A percentile compares a stretch with the other conserved stretches of the same genome.
These are phyloP conservation scores for Miniopterus natalensis DNA, from an alignment of 2,113 vertebrate genomes.

Conservation along the genomic window DNA sequence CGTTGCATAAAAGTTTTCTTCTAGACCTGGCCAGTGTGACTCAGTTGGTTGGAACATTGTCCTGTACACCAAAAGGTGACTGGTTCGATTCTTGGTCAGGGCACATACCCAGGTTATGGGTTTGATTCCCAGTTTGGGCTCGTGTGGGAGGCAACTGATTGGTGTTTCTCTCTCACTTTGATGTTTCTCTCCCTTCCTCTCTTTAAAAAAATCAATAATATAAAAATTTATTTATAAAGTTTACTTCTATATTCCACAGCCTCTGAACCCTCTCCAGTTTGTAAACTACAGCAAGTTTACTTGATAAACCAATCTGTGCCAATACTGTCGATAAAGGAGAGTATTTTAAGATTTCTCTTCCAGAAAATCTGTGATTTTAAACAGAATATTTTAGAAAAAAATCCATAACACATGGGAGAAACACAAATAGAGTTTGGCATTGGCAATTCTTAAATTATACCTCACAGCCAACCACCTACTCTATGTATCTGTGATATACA, in stretches of 20 bases:
- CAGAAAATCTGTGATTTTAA: slow-evolving; percentile 46
- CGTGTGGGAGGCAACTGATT: not conserved
- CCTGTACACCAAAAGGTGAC: not conserved
- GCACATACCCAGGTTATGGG: not conserved
- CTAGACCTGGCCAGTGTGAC: not conserved
- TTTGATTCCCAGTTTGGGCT: not conserved
- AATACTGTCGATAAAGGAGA: slow-evolving; percentile 53
- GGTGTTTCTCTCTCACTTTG: not conserved
- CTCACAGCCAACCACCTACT: not conserved
- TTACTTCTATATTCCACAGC: slow-evolving; percentile 6
- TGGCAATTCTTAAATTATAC: slow-evolving; percentile 47
- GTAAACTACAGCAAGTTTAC: slow-evolving; percentile 35
- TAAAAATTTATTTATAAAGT: not conserved
- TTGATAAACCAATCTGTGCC: slow-evolving; percentile 22
- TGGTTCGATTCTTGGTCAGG: not conserved
- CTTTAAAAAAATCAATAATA: not conserved
- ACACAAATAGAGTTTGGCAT: not conserved
- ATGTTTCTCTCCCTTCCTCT: not conserved
- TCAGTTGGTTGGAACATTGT: not conserved
- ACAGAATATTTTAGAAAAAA: slow-evolving; percentile 40
- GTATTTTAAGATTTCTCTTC: slow-evolving; percentile 23
- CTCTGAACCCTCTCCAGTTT: slow-evolving; percentile 35
- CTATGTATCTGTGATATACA: not conserved
- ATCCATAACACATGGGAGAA: not conserved
- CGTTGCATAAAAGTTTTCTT: not conserved